Conservation (phyloP, 2,113 vertebrate genomes). For the pig (Sus scrofa) region DNA sequence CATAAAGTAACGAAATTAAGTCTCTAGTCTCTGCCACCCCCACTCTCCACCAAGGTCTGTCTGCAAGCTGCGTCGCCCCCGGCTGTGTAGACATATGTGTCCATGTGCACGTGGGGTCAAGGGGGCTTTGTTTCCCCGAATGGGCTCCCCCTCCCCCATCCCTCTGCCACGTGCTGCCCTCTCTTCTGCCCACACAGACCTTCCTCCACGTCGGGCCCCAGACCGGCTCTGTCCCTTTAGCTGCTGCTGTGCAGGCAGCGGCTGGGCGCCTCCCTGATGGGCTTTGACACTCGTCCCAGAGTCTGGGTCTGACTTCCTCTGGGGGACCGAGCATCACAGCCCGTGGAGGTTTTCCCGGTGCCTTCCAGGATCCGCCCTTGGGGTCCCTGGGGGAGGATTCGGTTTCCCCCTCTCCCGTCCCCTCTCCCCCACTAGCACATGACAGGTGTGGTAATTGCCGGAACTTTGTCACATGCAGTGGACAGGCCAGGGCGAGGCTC, state of each 20-base stretch:
- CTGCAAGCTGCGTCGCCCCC: not conserved
- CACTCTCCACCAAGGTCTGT: rapidly evolving
- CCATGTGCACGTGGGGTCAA: rapidly evolving
- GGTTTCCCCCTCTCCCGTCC: not conserved
- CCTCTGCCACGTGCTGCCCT: not conserved
- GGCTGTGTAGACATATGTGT: too few species aligned
- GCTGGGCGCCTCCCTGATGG: not conserved
- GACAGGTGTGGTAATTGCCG: not conserved
- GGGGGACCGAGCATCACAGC: too few species aligned
- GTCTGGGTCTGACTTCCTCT: not conserved
- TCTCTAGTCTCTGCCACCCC: rapidly evolving
- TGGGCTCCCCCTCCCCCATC: rapidly evolving
- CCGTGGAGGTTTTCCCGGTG: not conserved
- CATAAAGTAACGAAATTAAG: not conserved
- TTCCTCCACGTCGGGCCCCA: not conserved
- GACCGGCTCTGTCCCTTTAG: not conserved
- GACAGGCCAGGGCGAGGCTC: rapidly evolving
- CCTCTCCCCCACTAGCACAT: not conserved
- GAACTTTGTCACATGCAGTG: not conserved
- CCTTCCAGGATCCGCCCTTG: rapidly evolving
- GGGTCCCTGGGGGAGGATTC: rapidly evolving
- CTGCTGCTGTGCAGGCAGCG: rapidly evolving
- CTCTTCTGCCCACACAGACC: too few species aligned
- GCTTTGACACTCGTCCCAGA: not conserved
- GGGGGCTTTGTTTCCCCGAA: not conserved